A percentile compares a stretch with the other conserved stretches of the same genome.
Conservation (phyloP, 1,140 invertebrate genomes). For the Phthorimaea operculella region DNA sequence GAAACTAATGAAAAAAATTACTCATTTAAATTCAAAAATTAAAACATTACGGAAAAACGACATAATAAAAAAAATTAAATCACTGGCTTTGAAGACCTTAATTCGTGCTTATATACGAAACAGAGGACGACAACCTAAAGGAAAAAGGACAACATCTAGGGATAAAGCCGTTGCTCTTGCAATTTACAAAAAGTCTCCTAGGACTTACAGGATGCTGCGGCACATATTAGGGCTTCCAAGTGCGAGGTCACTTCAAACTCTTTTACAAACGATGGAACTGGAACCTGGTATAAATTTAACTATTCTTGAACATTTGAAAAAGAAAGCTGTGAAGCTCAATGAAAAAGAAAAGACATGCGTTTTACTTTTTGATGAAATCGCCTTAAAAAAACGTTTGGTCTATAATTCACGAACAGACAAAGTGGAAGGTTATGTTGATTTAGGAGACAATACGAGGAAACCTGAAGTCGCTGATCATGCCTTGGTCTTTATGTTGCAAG, state of each 20-base stretch:
- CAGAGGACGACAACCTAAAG: constrained; percentile 1
- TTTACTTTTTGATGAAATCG: constrained; percentile 15
- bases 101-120: no score
- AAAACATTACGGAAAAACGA: not conserved
- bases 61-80: not conserved
- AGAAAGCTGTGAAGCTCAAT: constrained; percentile 2
- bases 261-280: not conserved
- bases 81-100: not conserved
- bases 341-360: constrained; percentile 1
- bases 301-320: constrained; percentile 1
- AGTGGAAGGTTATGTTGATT: constrained; percentile 11
- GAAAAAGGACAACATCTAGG: not conserved
- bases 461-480: constrained; percentile 13
- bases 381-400: constrained; percentile 11
- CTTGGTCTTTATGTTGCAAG: constrained; percentile 12
- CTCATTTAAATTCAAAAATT: not conserved
- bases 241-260: not conserved
- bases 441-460: constrained; percentile 4
- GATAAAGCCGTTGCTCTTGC: constrained; percentile 7
- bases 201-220: not conserved
- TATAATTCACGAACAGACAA: constrained; percentile 8
- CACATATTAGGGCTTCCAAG: not conserved
- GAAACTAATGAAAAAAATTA: constrained; percentile 2
- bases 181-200: constrained; percentile 5
- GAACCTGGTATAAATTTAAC: constrained; percentile 1